Base-by-base conservation (phyloP, 2,888 invertebrate species). In the Candidula unifasciata region DNA sequence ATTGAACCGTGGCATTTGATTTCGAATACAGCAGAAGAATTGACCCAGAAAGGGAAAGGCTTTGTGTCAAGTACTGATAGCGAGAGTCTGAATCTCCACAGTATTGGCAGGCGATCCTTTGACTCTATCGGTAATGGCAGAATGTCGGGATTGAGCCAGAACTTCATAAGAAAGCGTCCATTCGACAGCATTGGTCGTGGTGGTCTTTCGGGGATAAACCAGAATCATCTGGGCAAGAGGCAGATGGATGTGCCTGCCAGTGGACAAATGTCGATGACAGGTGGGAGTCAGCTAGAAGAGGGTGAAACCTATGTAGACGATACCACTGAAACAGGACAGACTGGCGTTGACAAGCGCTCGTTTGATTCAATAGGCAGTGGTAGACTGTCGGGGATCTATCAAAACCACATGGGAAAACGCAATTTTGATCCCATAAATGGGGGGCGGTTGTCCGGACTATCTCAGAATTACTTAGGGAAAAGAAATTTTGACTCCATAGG, bases 341-440 rank as follows among this genome's bases (percentile, higher is more conserved):
- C 79, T 64, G 30, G 66, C 35, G 16, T 82, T 3, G 76, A 35
- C 2, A 82, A 82, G 66, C 60, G 66, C 8, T 10, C 8, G 2
- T 82, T 82, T 77, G 82, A 82, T 27, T 77, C 82, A n/a, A 82
- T 82, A 44, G 68, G 68, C 16, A 3, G 60, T 5, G 30, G 66
- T 35, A 44, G 76, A 52, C 54, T 82, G 54, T 66, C 66, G 2
- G 82, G 82, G 2, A 21, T 82, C 10, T 8, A 68, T 6, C 82
- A 82, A 82, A 82, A 82, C 33, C 37, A 66, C 68, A 6, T 76
- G 3, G 68, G 52, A 13, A 82, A 82, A 68, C 33, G 82, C 8
- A 57, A n/a, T 18, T 80, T 80, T 57, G 80, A 80, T 35, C 71
- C 80, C 10, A 80, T 80, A 57, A 71, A 71, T 2, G 8, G 57